Conservation (phyloP, 2,113 vertebrate genomes). For the Seriola quinqueradiata region DNA sequence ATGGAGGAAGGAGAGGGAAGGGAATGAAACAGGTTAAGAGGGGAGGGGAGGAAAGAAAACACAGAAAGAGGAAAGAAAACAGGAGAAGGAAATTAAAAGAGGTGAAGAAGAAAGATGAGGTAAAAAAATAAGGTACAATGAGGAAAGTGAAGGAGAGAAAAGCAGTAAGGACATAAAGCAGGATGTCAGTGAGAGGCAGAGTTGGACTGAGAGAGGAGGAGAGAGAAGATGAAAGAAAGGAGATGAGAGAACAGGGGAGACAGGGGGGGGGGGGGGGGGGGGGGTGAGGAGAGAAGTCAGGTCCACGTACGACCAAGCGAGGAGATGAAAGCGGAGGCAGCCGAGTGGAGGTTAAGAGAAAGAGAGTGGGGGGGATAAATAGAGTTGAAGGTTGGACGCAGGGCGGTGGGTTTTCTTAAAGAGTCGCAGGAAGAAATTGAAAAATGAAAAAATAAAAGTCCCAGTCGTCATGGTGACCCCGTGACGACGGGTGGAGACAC, state of each 20-base stretch:
- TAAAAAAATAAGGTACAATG: neutral
- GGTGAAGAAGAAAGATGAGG: neutral
- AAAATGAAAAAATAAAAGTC: slow-evolving; percentile 8
- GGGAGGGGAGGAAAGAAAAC: neutral
- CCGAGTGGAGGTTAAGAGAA: slow-evolving; percentile 45
- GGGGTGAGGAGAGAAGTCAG: slow-evolving; percentile 37
- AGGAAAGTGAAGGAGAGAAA: neutral
- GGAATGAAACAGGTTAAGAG: neutral
- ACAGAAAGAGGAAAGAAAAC: neutral
- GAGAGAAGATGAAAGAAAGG: slow-evolving; percentile 15
- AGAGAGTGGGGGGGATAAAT: slow-evolving; percentile 25
- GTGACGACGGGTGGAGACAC: slow-evolving; percentile 37
- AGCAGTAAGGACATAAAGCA: neutral
- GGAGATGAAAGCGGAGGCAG: slow-evolving; percentile 61
- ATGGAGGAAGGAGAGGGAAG: neutral
- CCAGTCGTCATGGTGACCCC: slow-evolving; percentile 16
- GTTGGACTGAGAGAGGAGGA: neutral
- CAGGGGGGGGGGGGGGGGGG: slow-evolving; percentile 17
- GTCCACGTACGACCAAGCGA: slow-evolving; percentile 38
- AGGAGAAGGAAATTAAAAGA: neutral
- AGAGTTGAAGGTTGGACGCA: slow-evolving; percentile 42
- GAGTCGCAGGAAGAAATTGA: neutral
- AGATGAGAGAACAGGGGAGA: slow-evolving; percentile 11
- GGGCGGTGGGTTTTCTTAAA: slow-evolving; percentile 27
- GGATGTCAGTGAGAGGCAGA: neutral